Evolutionary conservation across 2,888 invertebrate species (phyloP), one percentile per base, ranked within the genome.

Genomic region (Tiphia femorata): DNA sequence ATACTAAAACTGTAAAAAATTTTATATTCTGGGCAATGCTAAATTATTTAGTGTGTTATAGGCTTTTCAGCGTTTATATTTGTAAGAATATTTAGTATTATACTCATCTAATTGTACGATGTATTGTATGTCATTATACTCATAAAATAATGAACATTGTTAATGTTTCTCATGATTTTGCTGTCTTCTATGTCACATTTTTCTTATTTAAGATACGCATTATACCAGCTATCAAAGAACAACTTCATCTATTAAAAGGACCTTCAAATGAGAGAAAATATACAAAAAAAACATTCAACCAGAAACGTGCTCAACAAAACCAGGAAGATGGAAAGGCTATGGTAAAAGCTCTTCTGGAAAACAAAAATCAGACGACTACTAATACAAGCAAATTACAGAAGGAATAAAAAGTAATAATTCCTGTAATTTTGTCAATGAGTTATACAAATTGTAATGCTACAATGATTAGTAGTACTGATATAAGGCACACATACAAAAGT

Each of bases 141-240:
- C n/a, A n/a, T n/a, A n/a, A 35, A 35, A 5, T 48, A 29, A 23
- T n/a, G 14, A 6, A 7, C 10, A 3, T 23, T 12, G 17, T 23
- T 10, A 14, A 29, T 1, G 10, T 27, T 27, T 27, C 27, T 7
- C 10, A 10, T 27, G 30, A 1, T 23, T 46, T 27, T 35, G 1
- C 21, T 21, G 2, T 14, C 21, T 51, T 27, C 35, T 60, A 0
- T 47, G n/a, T n/a, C n/a, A n/a, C n/a, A n/a, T n/a, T n/a, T n/a
- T n/a, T n/a, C n/a, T n/a, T n/a, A 48, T 72, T 85, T 58, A 82
- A 88, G 88, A 84, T 84, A 63, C 84, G 85, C 42, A 86, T 88
- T 57, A 70, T 87, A 70, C 76, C 84, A 59, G 84, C 85, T 47
- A 87, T 88, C 47, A 84, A 83, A 68, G 80, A 81, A 64, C 86